Evolutionary conservation across 2,888 invertebrate species (phyloP).

Genomic region (Phalera bucephala): DNA sequence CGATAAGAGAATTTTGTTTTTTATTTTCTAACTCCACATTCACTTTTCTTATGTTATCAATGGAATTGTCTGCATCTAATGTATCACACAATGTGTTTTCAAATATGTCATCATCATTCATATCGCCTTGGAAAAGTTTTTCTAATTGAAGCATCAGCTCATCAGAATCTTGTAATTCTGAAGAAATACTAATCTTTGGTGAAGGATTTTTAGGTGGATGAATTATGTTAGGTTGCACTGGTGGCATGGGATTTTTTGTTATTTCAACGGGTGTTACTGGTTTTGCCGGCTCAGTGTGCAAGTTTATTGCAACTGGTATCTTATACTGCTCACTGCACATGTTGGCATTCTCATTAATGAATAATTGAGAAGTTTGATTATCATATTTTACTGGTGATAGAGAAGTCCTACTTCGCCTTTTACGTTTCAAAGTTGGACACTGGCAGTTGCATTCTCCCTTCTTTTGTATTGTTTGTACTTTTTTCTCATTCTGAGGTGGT

Average conservation of each 20-base stretch:
- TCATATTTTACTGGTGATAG: conserved; percentile 24
- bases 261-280: conserved; percentile 15
- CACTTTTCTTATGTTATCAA: conserved; percentile 32
- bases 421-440: conserved; percentile 52
- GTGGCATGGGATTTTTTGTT: conserved; percentile 7
- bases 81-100: conserved; percentile 53
- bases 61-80: conserved; percentile 29
- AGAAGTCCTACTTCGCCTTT: conserved; percentile 33
- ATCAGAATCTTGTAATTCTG: conserved; percentile 56
- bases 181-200: conserved; percentile 27
- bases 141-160: conserved; percentile 68
- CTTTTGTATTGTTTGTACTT: conserved; percentile 47
- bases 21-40: conserved; percentile 23
- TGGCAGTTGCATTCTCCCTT: conserved; percentile 49
- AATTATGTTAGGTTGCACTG: conserved; percentile 7
- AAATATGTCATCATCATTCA: conserved; percentile 72
- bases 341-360: conserved; percentile 10
- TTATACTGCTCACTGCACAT: conserved; percentile 18
- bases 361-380: conserved; percentile 10
- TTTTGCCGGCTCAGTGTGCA: conserved; percentile 26
- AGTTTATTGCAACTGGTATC: conserved; percentile 36
- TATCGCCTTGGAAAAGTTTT: conserved; percentile 66
- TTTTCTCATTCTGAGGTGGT: conserved; percentile 60
- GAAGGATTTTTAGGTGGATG: conserved; percentile 16
- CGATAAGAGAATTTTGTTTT: conserved; percentile 38